Percentiles rank a stretch among this genome's conserved stretches.
phyloP scores from a whole-genome alignment of 2,797 vertebrate species.

The Sciurus carolinensis region DNA sequence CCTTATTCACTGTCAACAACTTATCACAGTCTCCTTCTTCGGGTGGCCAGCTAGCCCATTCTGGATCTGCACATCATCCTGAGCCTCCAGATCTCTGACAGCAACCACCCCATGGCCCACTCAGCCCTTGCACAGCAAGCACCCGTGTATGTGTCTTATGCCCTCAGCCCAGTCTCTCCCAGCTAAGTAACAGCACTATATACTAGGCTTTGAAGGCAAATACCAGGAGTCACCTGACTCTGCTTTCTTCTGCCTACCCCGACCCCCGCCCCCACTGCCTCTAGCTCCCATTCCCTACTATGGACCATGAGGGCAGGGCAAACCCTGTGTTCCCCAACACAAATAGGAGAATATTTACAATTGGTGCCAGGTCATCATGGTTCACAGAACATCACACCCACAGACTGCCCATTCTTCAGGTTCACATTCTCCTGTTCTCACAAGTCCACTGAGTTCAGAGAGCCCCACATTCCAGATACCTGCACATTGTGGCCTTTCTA shows the following conservation, averaged over 20 bases:
- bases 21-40: background rate
- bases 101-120: background rate
- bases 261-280: too few relatives aligned
- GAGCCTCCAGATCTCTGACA: background rate
- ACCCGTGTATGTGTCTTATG: background rate
- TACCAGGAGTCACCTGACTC: background rate
- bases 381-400: background rate
- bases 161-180: background rate
- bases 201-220: background rate
- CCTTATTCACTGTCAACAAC: background rate
- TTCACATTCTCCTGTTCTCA: background rate
- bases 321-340: rapidly evolving
- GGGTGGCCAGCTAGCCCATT: background rate
- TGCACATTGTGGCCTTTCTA: background rate
- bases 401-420: too few relatives aligned
- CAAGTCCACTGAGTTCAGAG: background rate
- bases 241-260: background rate
- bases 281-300: too few relatives aligned
- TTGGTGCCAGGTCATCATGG: background rate
- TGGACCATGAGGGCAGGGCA: background rate
- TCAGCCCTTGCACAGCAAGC: background rate
- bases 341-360: background rate
- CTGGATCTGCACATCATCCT: background rate
- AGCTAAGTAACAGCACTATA: background rate
- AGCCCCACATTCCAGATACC: background rate